Base-by-base conservation (phyloP, 2,888 invertebrate species). In the Cepaea hortensis region DNA sequence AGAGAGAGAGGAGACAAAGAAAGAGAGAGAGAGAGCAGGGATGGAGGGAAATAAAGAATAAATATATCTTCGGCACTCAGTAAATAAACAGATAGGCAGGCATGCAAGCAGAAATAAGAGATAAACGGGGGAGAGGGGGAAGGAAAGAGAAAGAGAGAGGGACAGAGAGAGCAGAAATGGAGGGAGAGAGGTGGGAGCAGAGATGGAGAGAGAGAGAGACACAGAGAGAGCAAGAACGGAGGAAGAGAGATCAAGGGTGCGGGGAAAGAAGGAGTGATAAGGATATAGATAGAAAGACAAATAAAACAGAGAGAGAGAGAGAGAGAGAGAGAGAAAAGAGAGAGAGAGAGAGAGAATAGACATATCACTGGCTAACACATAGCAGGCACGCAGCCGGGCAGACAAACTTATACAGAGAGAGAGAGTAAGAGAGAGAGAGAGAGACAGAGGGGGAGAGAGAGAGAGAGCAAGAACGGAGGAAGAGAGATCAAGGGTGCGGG, bases 341-440 rank as follows among this genome's bases (percentile, higher is more conserved):
- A 1, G 68, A 68, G 68, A 20, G 11, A 68, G 68, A 68, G 35
- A 35, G 35, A 35, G 35, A 35, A 35, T 35, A 35, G 35, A 35
- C 35, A 35, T 35, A 35, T 35, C 35, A 35, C 35, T 35, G 35
- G 35, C 35, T 35, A 35, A 35, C 35, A 35, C 35, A 35, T 35
- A 35, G 35, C n/a, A 68, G 20, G 13, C 18, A 68, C 11, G 13
- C n/a, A 62, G 65, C 5, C 35, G n/a, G 65, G n/a, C 35, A 62
- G 65, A 73, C 15, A 55, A 50, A 84, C 55, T 55, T 18, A 84
- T 20, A 73, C 3, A 84, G 23, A 84, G 84, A 84, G 73, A 73
- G 55, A 73, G 55, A 84, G 73, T 73, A n/a, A 84, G 73, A 84
- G 55, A 62, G 61, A 81, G 84, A 73, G 48, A 84, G 75, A 15